A percentile compares a stretch with the other conserved stretches of the same genome.
phyloP scores from a whole-genome alignment of 2,888 invertebrate genomes.

The Ormyrus labotus region DNA sequence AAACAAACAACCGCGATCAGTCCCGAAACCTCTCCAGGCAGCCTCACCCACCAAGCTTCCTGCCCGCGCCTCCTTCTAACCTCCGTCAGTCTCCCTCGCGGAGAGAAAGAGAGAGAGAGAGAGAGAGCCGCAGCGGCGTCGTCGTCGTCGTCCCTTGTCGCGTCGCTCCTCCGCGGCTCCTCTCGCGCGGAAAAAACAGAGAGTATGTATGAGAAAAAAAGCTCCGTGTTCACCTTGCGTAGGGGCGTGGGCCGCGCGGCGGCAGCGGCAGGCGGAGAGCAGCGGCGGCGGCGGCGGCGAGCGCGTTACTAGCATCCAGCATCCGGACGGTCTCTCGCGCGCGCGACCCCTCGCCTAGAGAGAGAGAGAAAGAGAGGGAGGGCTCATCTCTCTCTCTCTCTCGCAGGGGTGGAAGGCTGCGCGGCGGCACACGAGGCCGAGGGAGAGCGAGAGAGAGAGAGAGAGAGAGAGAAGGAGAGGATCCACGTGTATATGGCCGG shows the following conservation, averaged over 20 bases:
- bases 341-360: conserved; percentile 13
- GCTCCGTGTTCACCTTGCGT: too few relatives aligned
- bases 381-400: conserved; percentile 3
- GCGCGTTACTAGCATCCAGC: conserved; percentile 49
- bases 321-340: conserved; percentile 35
- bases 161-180: neutral
- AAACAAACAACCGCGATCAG: too few relatives aligned
- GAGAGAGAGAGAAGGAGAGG: conserved; percentile 18
- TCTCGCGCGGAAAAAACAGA: too few relatives aligned
- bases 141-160: neutral
- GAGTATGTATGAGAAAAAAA: too few relatives aligned
- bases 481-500: conserved; percentile 65
- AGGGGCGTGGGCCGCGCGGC: neutral
- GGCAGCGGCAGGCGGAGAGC: neutral
- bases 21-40: too few relatives aligned
- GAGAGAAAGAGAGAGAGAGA: too few relatives aligned
- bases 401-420: conserved; percentile 36
- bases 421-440: neutral
- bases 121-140: neutral
- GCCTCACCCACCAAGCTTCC: too few relatives aligned
- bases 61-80: too few relatives aligned
- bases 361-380: conserved; percentile 8
- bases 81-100: too few relatives aligned
- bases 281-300: conserved; percentile 23
- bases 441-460: neutral